A percentile compares a stretch with the other conserved stretches of the same genome.
These are phyloP conservation scores for Chrysomela aeneicollis DNA, from an alignment of 2,888 invertebrate genomes.

Conservation along the genomic window DNA sequence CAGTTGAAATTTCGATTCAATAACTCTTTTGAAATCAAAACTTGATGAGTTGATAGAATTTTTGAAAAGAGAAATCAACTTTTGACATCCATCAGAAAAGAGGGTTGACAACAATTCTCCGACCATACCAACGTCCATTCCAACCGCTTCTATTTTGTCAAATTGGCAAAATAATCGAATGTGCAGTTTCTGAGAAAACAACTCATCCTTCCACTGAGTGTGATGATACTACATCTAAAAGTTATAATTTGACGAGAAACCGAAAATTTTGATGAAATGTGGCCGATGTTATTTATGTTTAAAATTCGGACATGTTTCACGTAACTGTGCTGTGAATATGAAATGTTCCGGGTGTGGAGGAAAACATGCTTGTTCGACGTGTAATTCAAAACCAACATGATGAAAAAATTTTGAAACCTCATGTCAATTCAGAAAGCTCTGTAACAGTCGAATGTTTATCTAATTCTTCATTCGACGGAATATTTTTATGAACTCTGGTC, in stretches of 20 bases:
- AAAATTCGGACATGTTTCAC: slow-evolving; percentile 2
- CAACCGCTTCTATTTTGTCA: slow-evolving; percentile 3
- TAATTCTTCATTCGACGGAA: neutral
- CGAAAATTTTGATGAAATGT: slow-evolving; percentile 1
- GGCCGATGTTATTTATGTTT: slow-evolving; percentile 8
- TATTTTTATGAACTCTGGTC: slow-evolving; percentile 1
- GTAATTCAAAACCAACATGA: neutral
- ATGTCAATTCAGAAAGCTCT: neutral
- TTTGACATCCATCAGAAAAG: slow-evolving; percentile 12
- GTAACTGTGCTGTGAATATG: no score
- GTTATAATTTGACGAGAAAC: neutral
- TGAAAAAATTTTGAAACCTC: slow-evolving; percentile 5
- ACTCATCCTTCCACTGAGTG: neutral
- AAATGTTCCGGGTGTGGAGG: neutral
- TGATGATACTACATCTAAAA: slow-evolving; percentile 6
- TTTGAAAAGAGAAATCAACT: slow-evolving; percentile 10
- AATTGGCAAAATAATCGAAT: neutral
- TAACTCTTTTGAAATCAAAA: slow-evolving; percentile 3
- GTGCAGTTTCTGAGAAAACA: neutral
- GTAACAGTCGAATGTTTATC: neutral
- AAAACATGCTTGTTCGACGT: slow-evolving; percentile 5
- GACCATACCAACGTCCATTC: neutral
- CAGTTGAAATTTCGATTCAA: slow-evolving; percentile 7
- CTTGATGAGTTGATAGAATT: neutral
- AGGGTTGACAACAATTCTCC: neutral